phyloP scores from a whole-genome alignment of 2,888 invertebrate genomes.

The Watsonalla cultraria region DNA sequence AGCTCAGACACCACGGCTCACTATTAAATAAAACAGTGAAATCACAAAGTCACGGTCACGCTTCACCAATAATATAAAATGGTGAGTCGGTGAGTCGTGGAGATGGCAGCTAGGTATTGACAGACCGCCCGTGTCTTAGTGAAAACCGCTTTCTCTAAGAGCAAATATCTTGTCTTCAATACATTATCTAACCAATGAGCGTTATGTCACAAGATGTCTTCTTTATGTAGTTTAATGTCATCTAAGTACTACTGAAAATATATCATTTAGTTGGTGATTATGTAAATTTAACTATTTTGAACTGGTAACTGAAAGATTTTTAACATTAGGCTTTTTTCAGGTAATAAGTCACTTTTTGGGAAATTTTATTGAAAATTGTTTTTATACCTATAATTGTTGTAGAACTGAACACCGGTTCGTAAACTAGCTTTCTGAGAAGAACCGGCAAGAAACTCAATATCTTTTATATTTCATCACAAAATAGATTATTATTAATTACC shows the following conservation, averaged over 20 bases:
- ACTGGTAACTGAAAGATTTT: no score
- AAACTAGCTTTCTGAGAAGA: no score
- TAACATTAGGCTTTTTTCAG: no score
- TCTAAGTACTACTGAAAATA: neutral
- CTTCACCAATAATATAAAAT: neutral
- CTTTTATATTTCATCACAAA: no score
- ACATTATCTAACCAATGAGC: constrained; percentile 23
- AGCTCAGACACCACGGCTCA: neutral
- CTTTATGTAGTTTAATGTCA: neutral
- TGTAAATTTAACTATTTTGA: no score
- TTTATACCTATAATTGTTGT: no score
- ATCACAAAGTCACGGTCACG: neutral
- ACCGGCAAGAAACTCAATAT: no score
- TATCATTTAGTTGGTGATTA: no score
- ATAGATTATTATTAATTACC: no score
- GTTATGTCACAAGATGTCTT: neutral
- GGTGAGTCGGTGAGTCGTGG: neutral
- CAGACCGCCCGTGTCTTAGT: constrained; percentile 23
- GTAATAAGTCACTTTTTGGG: no score
- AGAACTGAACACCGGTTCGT: no score
- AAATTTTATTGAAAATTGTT: no score
- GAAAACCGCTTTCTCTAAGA: constrained; percentile 55
- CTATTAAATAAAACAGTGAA: neutral
- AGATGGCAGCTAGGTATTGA: neutral
- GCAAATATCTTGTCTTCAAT: constrained; percentile 21